phyloP scores from a whole-genome alignment of 2,113 vertebrate species.

The Nanger granti region DNA sequence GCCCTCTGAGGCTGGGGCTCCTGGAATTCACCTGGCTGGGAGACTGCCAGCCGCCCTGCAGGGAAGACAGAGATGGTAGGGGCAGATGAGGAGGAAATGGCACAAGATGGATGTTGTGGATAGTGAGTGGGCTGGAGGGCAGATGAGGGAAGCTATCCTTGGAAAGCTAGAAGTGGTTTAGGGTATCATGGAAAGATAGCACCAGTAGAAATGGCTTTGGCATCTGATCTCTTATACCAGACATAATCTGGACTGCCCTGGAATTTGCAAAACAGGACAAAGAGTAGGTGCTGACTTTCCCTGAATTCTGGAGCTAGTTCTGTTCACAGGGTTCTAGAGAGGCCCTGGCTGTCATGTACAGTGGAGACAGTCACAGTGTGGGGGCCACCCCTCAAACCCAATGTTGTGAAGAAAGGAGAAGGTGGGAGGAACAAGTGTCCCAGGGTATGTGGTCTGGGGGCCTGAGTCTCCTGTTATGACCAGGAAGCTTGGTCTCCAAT shows the following conservation, averaged over 20 bases:
- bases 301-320: background rate
- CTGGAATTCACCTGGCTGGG: background rate
- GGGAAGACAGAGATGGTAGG: background rate
- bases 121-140: accelerated
- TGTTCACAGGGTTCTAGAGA: background rate
- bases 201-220: background rate
- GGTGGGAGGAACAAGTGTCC: accelerated
- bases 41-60: accelerated
- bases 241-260: background rate
- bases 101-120: too few species aligned
- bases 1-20: background rate
- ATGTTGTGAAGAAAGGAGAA: background rate
- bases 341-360: background rate
- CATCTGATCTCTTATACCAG: background rate
- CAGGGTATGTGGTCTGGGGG: background rate
- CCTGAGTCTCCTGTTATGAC: background rate
- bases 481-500: background rate
- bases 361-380: too few species aligned
- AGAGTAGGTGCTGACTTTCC: background rate
- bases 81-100: background rate
- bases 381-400: background rate
- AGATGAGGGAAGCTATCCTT: background rate
- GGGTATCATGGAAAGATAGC: background rate
- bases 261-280: background rate
- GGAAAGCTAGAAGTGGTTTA: background rate